Conservation (phyloP, 2,113 vertebrate genomes). For the Pantherophis guttatus region DNA sequence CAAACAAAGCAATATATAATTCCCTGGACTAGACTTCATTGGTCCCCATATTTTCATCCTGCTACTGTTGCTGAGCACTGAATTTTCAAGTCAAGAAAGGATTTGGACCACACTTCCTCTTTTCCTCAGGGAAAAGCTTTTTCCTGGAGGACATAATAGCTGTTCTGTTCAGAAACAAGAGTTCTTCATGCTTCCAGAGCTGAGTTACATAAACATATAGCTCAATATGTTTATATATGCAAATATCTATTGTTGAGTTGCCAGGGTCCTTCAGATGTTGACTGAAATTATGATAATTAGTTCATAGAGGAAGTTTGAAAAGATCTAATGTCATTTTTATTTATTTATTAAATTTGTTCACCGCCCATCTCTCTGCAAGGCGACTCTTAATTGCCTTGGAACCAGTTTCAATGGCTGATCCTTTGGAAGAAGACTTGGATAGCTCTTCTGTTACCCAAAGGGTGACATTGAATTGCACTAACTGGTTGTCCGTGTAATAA, state of each 20-base stretch:
- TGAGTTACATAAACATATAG: neutral
- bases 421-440: neutral
- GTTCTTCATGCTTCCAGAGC: neutral
- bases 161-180: conserved; percentile 13
- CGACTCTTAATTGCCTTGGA: neutral
- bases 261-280: neutral
- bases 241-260: neutral
- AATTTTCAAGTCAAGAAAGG: conserved; percentile 12
- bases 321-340: neutral
- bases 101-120: neutral
- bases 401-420: neutral
- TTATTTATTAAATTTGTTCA: neutral
- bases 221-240: neutral
- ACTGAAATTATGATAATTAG: neutral
- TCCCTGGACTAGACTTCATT: conserved; percentile 19
- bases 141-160: conserved; percentile 12
- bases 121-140: neutral
- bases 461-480: neutral
- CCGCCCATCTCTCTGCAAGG: neutral
- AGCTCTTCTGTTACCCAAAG: neutral
- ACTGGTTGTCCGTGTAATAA: neutral
- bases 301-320: neutral
- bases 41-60: neutral
- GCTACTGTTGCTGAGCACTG: fast-evolving
- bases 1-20: conserved; percentile 33